Evolutionary conservation across 2,888 invertebrate species (phyloP).

Genomic region (Mactromeris polynyma): DNA sequence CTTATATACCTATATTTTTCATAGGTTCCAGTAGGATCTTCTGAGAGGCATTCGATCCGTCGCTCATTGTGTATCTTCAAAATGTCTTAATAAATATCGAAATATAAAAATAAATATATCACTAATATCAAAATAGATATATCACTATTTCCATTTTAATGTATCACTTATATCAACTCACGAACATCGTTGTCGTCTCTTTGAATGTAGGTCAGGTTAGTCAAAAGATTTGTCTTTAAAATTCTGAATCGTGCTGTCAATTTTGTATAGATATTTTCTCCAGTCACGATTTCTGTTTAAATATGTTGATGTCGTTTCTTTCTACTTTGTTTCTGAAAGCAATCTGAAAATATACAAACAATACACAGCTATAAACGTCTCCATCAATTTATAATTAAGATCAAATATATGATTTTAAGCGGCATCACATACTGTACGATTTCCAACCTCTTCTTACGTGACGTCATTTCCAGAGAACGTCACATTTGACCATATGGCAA

Average conservation of each 20-base stretch:
- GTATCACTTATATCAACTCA: background rate
- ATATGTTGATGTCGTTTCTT: no score
- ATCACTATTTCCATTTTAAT: background rate
- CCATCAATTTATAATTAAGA: no score
- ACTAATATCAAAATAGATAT: background rate
- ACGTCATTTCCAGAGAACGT: no score
- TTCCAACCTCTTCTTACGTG: no score
- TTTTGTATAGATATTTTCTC: background rate
- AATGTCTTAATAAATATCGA: background rate
- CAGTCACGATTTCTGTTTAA: no score
- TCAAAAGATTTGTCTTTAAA: background rate
- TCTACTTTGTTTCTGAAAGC: no score
- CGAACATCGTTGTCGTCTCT: background rate
- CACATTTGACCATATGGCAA: no score
- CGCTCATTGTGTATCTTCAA: conserved; percentile 35
- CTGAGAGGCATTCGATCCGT: conserved; percentile 42
- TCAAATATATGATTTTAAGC: no score
- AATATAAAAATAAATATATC: background rate
- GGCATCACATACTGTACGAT: no score
- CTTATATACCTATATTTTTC: conserved; percentile 50
- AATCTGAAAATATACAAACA: no score
- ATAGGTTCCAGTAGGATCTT: conserved; percentile 42
- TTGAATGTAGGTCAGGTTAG: background rate
- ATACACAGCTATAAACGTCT: no score
- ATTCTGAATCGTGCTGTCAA: background rate